phyloP scores from a whole-genome alignment of 1,140 invertebrate species.

The Brachionus manjavacas region DNA sequence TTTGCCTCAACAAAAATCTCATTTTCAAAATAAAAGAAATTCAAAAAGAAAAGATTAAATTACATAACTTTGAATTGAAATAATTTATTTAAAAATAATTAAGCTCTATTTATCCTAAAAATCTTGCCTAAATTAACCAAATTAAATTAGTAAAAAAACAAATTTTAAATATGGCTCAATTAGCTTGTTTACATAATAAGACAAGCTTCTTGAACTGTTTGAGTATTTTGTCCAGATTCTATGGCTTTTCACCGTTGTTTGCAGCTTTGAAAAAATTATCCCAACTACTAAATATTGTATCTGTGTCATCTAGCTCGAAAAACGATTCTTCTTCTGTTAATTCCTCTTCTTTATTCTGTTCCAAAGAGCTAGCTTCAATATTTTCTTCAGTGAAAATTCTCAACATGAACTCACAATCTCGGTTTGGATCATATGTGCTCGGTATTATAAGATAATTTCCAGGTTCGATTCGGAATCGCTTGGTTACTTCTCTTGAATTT shows the following conservation, averaged over 20 bases:
- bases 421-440: constrained; percentile 62
- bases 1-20: not conserved
- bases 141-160: not conserved
- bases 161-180: not conserved
- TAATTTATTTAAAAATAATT: constrained; percentile 4
- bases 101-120: not conserved
- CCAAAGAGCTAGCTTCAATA: not conserved
- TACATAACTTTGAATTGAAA: not conserved
- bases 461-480: constrained; percentile 52
- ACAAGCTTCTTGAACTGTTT: constrained; percentile 32
- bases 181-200: not conserved
- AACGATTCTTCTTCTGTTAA: constrained; percentile 35
- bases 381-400: constrained; percentile 60
- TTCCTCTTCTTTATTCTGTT: constrained; percentile 10
- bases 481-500: constrained; percentile 55
- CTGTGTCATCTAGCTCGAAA: constrained; percentile 39
- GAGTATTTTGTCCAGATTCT: not conserved
- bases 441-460: constrained; percentile 66
- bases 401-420: constrained; percentile 62
- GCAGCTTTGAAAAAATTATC: constrained; percentile 33
- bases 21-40: not conserved
- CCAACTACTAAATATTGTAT: constrained; percentile 38
- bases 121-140: not conserved
- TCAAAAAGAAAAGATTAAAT: not conserved
- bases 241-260: not conserved